Base-by-base conservation (phyloP, 2,113 vertebrate genomes). In the Haemorhous mexicanus region DNA sequence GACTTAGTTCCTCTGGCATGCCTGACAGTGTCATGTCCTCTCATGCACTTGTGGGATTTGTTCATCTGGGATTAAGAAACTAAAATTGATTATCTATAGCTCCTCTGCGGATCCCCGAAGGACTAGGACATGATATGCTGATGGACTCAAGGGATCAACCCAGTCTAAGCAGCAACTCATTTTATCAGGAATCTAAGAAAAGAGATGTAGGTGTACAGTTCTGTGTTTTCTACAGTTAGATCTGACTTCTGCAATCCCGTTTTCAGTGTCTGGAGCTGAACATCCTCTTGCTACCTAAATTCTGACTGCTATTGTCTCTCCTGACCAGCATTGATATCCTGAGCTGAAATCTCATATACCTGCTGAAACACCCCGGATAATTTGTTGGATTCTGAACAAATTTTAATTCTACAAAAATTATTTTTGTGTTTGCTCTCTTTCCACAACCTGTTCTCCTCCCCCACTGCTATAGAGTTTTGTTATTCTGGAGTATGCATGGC, bases 31-130 rank as follows among this genome's bases (percentile, higher is more conserved):
- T 37, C 44, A 16, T 8, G 58, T 69, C 32, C 28, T 92, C 77
- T 87, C 46, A 21, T 23, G 21, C 22, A n/a, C 33, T 39, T 67
- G 23, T 27, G 30, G 59, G 69, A 88, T 75, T 70, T 58, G 21
- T 70, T 13, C 5, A 78, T 64, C 61, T n/a, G 63, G 35, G 59
- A 64, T 30, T 30, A 53, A 37, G 37, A 58, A 16, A 13, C 56
- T 5, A 52, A 18, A 8, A 81, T 43, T 0, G 0, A 39, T 44
- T 50, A 30, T 33, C 41, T 75, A 13, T 18, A 47, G 16, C 13
- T 80, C 18, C 46, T 28, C 23, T 53, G 24, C 0, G 11, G 47
- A 39, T 63, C 11, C 33, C 35, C 2, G 1, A 17, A 44, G 24
- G 32, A 17, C 39, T 87, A 86, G n/a, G 69, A 91, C 18, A 7